These are phyloP conservation scores for Phlogophora meticulosa DNA, from an alignment of 2,888 invertebrate species.

Conservation along the genomic window DNA sequence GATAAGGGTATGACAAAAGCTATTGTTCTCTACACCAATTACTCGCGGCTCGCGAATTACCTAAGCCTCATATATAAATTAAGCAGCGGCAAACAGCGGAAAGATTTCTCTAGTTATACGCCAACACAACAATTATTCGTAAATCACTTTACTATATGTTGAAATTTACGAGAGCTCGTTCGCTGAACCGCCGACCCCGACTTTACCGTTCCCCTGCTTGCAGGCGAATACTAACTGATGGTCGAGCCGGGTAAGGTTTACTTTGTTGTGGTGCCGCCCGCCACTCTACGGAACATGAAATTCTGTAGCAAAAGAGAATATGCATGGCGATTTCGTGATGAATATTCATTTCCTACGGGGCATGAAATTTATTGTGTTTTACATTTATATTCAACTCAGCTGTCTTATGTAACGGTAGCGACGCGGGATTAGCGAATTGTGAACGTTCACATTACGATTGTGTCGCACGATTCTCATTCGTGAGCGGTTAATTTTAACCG, in stretches of 20 bases:
- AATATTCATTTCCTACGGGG: slow-evolving; percentile 92
- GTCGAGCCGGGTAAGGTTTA: slow-evolving; percentile 79
- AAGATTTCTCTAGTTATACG: slow-evolving; percentile 91
- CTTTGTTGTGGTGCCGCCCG: slow-evolving; percentile 71
- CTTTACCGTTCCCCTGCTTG: slow-evolving; percentile 73
- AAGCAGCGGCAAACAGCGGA: slow-evolving; percentile 90
- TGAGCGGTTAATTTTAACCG: slow-evolving; percentile 83
- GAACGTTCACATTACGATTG: slow-evolving; percentile 87
- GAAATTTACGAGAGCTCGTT: slow-evolving; percentile 89
- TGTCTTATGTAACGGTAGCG: slow-evolving; percentile 91
- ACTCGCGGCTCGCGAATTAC: slow-evolving; percentile 90
- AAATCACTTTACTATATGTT: slow-evolving; percentile 92
- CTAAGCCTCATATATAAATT: slow-evolving; percentile 91
- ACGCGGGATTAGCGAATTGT: slow-evolving; percentile 90
- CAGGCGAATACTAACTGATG: slow-evolving; percentile 82
- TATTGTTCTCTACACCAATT: slow-evolving; percentile 91
- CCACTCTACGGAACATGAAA: slow-evolving; percentile 84
- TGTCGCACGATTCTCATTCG: slow-evolving; percentile 83
- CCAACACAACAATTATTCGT: slow-evolving; percentile 91
- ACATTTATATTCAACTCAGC: slow-evolving; percentile 91
- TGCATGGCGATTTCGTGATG: slow-evolving; percentile 91
- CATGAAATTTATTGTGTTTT: slow-evolving; percentile 92
- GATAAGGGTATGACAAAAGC: slow-evolving; percentile 91
- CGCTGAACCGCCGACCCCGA: slow-evolving; percentile 80
- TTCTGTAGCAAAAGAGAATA: slow-evolving; percentile 89